phyloP scores from a whole-genome alignment of 1,140 invertebrate genomes.

The Lepidotrigona ventralis region DNA sequence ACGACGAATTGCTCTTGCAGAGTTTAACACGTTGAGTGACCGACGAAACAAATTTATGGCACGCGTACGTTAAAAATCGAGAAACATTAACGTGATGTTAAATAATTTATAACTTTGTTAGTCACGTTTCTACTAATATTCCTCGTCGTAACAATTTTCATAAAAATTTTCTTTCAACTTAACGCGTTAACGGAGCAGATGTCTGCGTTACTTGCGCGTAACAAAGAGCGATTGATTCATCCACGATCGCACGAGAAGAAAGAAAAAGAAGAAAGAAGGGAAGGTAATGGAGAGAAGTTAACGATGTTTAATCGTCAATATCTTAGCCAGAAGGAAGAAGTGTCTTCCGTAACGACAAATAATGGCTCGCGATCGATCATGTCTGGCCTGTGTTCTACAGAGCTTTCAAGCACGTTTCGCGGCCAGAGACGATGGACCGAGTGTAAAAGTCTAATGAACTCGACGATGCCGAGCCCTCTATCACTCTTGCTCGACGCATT shows the following conservation, averaged over 20 bases:
- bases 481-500: slow-evolving; percentile 11
- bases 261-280: neutral
- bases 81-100: too few relatives aligned
- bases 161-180: too few relatives aligned
- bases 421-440: slow-evolving; percentile 40
- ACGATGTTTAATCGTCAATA: slow-evolving; percentile 49
- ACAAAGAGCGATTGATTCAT: too few relatives aligned
- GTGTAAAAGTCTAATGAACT: slow-evolving; percentile 54
- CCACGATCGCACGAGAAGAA: too few relatives aligned
- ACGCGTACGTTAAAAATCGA: too few relatives aligned
- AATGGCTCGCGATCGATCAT: slow-evolving; percentile 58
- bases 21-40: slow-evolving; percentile 12
- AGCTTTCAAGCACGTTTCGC: slow-evolving; percentile 43
- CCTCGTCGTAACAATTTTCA: too few relatives aligned
- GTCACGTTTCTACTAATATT: too few relatives aligned
- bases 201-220: too few relatives aligned
- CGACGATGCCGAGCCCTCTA: slow-evolving; percentile 35
- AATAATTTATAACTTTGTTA: too few relatives aligned
- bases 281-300: slow-evolving; percentile 29
- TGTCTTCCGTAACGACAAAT: slow-evolving; percentile 57
- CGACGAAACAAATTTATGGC: too few relatives aligned
- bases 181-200: too few relatives aligned
- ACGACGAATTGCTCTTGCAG: neutral
- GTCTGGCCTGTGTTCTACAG: slow-evolving; percentile 37
- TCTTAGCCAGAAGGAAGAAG: slow-evolving; percentile 4